Conservation (phyloP, 2,797 vertebrate genomes). For the Vespertilio murinus region DNA sequence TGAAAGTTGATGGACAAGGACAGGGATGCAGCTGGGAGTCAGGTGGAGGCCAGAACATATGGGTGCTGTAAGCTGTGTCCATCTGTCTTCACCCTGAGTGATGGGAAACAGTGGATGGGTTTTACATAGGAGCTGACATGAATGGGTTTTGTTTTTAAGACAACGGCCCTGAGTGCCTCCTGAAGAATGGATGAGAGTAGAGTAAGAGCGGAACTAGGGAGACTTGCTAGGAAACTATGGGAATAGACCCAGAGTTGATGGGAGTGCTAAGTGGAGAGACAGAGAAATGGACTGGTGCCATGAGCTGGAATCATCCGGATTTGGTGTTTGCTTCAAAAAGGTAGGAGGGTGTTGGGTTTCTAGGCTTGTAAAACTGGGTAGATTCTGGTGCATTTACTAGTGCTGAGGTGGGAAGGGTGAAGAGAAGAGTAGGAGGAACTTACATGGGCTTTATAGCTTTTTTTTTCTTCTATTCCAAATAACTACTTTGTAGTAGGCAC, state of each 20-base stretch:
- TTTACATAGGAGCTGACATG: neutral
- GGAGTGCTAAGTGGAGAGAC: neutral
- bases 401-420: neutral
- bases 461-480: slow-evolving; percentile 3
- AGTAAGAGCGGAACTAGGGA: neutral
- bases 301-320: neutral
- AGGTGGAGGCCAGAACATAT: neutral
- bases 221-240: neutral
- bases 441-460: neutral
- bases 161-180: neutral
- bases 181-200: neutral
- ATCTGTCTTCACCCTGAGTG: neutral
- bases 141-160: slow-evolving; percentile 27
- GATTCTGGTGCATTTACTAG: neutral
- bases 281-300: neutral
- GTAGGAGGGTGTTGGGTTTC: neutral
- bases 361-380: neutral
- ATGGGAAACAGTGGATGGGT: neutral
- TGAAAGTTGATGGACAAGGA: neutral
- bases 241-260: neutral
- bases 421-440: neutral
- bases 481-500: neutral
- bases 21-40: neutral
- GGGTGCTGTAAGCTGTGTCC: neutral
- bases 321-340: neutral